Percentiles rank a stretch among this genome's conserved stretches.
These are phyloP conservation scores for Zaprionus camerounensis DNA, from an alignment of 1,140 invertebrate species.

Conservation along the genomic window DNA sequence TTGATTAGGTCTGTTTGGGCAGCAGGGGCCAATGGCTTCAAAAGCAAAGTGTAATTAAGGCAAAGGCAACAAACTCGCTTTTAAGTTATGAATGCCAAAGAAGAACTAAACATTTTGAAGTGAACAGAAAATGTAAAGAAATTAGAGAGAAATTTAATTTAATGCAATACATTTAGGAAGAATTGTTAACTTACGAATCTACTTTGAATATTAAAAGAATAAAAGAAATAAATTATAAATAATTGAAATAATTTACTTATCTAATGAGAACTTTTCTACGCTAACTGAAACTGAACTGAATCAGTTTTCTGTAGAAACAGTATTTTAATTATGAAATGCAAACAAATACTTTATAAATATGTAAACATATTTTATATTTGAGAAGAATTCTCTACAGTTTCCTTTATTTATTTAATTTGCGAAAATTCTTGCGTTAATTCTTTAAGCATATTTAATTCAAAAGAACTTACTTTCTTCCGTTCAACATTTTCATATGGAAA, in stretches of 20 bases:
- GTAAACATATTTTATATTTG: not conserved
- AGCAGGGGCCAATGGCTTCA: not conserved
- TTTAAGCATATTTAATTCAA: not conserved
- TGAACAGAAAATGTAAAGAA: not conserved
- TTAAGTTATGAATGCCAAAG: not conserved
- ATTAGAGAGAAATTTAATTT: not conserved
- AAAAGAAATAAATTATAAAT: too few relatives aligned
- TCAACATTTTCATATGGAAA: too few relatives aligned
- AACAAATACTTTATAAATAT: too few relatives aligned
- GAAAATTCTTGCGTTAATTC: too few relatives aligned
- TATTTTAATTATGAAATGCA: too few relatives aligned
- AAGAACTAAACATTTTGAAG: not conserved
- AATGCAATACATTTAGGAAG: not conserved
- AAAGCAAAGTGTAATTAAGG: not conserved
- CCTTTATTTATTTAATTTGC: too few relatives aligned
- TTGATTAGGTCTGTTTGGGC: conserved; percentile 7
- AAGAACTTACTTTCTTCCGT: not conserved
- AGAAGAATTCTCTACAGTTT: too few relatives aligned
- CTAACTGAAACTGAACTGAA: too few relatives aligned
- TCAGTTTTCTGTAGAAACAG: too few relatives aligned
- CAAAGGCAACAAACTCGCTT: not conserved
- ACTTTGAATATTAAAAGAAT: too few relatives aligned
- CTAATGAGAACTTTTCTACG: too few relatives aligned
- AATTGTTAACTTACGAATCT: not conserved
- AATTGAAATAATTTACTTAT: too few relatives aligned